Conservation (phyloP, 2,888 invertebrate species). For the Amaurobius ferox region DNA sequence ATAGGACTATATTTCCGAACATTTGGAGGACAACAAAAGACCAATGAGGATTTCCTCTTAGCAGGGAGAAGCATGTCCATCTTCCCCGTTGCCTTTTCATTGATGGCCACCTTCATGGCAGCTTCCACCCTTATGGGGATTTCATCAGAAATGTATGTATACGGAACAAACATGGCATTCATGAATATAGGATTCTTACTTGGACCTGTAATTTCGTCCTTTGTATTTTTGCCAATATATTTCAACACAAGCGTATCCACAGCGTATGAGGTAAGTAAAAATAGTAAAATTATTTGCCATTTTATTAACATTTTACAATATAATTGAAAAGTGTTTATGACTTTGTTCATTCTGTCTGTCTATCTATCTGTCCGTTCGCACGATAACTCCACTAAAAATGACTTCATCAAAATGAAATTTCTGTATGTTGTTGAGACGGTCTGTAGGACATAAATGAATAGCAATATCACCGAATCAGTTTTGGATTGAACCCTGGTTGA, state of each 20-base stretch:
- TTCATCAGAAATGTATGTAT: conserved; percentile 90
- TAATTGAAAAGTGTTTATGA: too few relatives aligned
- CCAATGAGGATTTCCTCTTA: conserved; percentile 82
- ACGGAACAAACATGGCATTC: conserved; percentile 87
- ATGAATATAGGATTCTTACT: conserved; percentile 87
- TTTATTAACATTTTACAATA: too few relatives aligned
- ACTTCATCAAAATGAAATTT: too few relatives aligned
- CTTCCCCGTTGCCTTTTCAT: conserved; percentile 88
- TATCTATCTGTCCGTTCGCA: too few relatives aligned
- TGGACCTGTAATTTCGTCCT: conserved; percentile 87
- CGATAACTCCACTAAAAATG: too few relatives aligned
- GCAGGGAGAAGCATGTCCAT: conserved; percentile 89
- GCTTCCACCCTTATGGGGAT: conserved; percentile 91
- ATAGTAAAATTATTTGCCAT: too few relatives aligned
- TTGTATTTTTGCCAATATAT: conserved; percentile 89
- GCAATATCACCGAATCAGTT: too few relatives aligned
- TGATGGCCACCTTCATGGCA: conserved; percentile 96
- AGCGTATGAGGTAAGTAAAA: conserved; percentile 79
- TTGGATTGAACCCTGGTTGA: too few relatives aligned
- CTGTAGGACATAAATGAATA: too few relatives aligned
- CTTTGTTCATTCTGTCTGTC: too few relatives aligned
- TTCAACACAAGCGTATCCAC: conserved; percentile 88
- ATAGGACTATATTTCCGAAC: conserved; percentile 90
- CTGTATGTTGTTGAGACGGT: too few relatives aligned
- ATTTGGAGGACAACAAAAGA: conserved; percentile 90